A percentile compares a stretch with the other conserved stretches of the same genome.
These are phyloP conservation scores for Ophion ellenae DNA, from an alignment of 2,888 invertebrate genomes.

Conservation along the genomic window DNA sequence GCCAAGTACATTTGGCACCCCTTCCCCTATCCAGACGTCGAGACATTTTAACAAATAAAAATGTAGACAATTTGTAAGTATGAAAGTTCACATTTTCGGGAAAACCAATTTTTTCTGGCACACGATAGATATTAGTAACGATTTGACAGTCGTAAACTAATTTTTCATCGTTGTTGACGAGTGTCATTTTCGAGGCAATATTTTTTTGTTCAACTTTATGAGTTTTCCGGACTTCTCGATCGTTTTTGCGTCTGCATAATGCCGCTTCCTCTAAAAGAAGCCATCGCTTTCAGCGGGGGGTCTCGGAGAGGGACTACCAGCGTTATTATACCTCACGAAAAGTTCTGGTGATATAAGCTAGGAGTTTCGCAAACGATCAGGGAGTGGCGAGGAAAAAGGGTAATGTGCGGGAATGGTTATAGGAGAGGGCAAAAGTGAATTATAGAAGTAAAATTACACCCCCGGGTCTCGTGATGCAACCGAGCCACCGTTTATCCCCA, in stretches of 20 bases:
- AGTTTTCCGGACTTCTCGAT: conserved; percentile 13
- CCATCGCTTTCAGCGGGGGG: conserved; percentile 5
- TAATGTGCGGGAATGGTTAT: conserved; percentile 43
- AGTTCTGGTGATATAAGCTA: conserved; percentile 52
- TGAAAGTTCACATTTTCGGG: no score
- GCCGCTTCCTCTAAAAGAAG: neutral
- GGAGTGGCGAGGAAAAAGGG: conserved; percentile 54
- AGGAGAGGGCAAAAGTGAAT: conserved; percentile 69
- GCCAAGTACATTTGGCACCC: no score
- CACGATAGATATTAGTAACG: neutral
- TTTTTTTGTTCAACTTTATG: neutral
- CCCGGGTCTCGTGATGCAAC: conserved; percentile 62
- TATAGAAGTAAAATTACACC: conserved; percentile 75
- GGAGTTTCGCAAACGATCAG: conserved; percentile 53
- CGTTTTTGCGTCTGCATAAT: conserved; percentile 6
- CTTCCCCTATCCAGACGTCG: no score
- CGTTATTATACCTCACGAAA: conserved; percentile 41
- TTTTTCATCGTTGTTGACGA: neutral
- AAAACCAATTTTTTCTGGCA: neutral
- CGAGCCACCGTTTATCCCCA: conserved; percentile 41
- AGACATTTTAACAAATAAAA: no score
- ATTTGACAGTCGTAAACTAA: neutral
- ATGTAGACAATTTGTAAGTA: no score
- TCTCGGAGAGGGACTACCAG: conserved; percentile 1
- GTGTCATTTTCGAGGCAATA: neutral